These are phyloP conservation scores for Elephantulus edwardii DNA, from an alignment of 2,113 vertebrate species.

Conservation along the genomic window DNA sequence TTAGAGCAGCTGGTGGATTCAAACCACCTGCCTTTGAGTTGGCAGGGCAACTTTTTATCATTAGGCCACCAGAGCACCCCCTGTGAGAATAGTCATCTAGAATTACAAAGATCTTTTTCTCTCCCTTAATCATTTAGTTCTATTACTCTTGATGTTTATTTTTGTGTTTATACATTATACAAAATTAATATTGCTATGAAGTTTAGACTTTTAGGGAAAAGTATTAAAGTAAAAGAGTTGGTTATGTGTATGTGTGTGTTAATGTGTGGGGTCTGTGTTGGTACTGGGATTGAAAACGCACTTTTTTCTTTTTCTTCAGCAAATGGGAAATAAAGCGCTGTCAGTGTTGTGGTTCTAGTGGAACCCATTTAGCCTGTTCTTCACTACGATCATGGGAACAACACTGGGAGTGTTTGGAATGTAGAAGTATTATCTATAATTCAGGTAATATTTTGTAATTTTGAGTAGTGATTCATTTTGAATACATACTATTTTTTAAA, in stretches of 20 bases:
- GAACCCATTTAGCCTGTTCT: conserved; percentile 94
- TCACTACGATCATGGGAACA: conserved; percentile 84
- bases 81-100: neutral
- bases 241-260: neutral
- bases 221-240: neutral
- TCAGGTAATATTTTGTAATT: conserved; percentile 85
- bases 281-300: neutral
- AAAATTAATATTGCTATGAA: neutral
- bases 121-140: neutral
- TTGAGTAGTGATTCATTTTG: conserved; percentile 46
- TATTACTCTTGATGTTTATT: neutral
- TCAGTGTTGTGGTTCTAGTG: conserved; percentile 92
- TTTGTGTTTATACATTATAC: neutral
- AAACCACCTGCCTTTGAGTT: too few species aligned
- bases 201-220: conserved; percentile 1
- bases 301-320: conserved; percentile 82
- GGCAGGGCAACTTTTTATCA: too few species aligned
- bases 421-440: conserved; percentile 86
- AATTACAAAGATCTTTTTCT: conserved; percentile 22
- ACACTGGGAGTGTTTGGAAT: conserved; percentile 94
- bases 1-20: too few species aligned
- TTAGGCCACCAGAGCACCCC: too few species aligned
- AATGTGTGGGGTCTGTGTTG: neutral
- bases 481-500: conserved; percentile 34
- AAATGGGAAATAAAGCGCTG: conserved; percentile 93